Conservation (phyloP, 2,888 invertebrate genomes). For the Calameuta pallipes region DNA sequence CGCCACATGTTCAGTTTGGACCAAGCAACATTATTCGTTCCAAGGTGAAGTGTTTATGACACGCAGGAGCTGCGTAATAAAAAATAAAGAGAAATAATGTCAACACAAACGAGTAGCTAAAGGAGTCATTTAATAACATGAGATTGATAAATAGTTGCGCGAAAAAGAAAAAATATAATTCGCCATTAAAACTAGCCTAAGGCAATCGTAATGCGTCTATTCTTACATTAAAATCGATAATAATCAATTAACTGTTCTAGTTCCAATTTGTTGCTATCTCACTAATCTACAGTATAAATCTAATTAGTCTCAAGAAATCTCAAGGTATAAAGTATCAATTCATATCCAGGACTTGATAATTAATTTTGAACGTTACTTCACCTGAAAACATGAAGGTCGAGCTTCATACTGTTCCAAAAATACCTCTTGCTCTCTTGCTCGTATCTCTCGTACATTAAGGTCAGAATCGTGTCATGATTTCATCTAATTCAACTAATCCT, state of each 20-base stretch:
- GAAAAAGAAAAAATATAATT: neutral
- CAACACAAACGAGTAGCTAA: neutral
- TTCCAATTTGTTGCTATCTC: neutral
- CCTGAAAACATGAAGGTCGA: neutral
- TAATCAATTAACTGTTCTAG: neutral
- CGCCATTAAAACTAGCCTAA: neutral
- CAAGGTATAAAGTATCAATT: neutral
- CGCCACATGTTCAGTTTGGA: neutral
- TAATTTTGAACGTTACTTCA: neutral
- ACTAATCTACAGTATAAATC: neutral
- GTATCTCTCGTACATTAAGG: neutral
- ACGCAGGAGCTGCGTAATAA: neutral
- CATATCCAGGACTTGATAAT: neutral
- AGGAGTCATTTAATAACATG: neutral
- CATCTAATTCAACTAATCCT: neutral
- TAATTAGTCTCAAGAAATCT: neutral
- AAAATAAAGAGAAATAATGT: neutral
- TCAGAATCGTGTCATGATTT: neutral
- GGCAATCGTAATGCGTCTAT: neutral
- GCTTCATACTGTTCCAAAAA: neutral
- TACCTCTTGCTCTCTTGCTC: neutral
- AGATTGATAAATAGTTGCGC: neutral
- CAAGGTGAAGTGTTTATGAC: neutral
- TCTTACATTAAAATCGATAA: neutral
- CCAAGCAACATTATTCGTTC: neutral